Evolutionary conservation across 2,797 vertebrate species (phyloP), one percentile per base, ranked within the genome.

Genomic region (Paguma larvata): DNA sequence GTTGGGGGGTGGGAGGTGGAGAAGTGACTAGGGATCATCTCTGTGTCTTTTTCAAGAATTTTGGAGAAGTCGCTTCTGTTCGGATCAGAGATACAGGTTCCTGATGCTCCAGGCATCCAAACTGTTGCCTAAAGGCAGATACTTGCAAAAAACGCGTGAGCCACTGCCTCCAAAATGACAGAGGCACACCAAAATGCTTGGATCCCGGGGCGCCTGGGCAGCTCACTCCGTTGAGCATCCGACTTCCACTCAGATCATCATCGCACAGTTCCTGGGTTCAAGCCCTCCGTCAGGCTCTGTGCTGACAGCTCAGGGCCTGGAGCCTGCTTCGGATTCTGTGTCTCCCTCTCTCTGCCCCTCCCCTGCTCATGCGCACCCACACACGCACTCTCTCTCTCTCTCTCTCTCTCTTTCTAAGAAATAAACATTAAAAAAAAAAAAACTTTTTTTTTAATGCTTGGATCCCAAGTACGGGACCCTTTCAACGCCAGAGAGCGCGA

Each of bases 41-140:
- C 95, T 84, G 0, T 73, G 96, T 98, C 85, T 56, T 91, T 97
- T 95, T 93, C 86, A 96, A 95, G 84, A 73, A 95, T 97, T 98
- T 95, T 95, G 91, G 90, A 97, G 89, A n/a, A 73, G 19, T 19
- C 46, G 2, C 53, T 91, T 85, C 32, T 1, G 7, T 73, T 82
- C 25, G 23, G 38, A 38, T 89, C 63, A 83, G 46, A 91, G 46
- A 67, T 82, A 46, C 10, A 91, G 85, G 67, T 63, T 72, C 51
- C 78, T 93, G 59, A 68, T 51, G 78, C 10, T 85, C 89, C 38
- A 30, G 44, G 83, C 65, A 2, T 78, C 65, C 56, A 38, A 88
- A 85, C 53, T 38, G 25, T 23, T 30, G 67, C 18, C 41, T 48
- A 62, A 80, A 25, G 38, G 73, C 38, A 62, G 51, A 68, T 5